Evolutionary conservation across 2,797 vertebrate species (phyloP), one percentile per base, ranked within the genome.

Genomic region (Sitta carolinensis): DNA sequence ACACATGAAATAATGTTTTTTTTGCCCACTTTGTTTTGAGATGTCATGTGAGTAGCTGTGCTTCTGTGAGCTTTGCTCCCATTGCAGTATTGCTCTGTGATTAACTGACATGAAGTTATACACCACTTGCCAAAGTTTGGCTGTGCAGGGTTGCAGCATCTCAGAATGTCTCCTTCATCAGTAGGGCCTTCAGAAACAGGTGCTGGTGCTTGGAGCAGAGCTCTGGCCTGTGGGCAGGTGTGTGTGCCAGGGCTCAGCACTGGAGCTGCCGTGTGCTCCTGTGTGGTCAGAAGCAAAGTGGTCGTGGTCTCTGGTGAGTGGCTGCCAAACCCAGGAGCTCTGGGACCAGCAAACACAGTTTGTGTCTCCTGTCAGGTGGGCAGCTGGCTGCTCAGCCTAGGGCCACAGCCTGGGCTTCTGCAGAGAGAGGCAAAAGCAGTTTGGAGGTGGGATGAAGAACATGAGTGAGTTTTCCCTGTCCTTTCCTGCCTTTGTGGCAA

Each of bases 341-440:
- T 34, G 20, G 58, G 62, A 78, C 10, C 45, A 57, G 55, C 32
- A 32, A 67, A 61, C 30, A 11, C 0, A 1, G 12, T 70, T 66
- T 61, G 42, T 83, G 36, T 57, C 45, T 77, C 8, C 1, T 69
- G 29, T 12, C 54, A 26, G 25, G 26, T 67, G 42, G 16, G 18
- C 16, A 23, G n/a, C 7, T 0, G 0, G 4, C 27, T 55, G 25
- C 5, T 57, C 19, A 47, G 57, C n/a, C 25, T 18, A 7, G 21
- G 4, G 68, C 1, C 1, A 8, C 5, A 2, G 3, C 27, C 85
- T 78, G 61, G 18, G 62, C 66, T 78, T 89, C 42, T 38, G 19
- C 34, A 15, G 50, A 0, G 50, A 0, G 2, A 84, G 47, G 80
- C 17, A 75, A 32, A 68, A 84, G 22, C 34, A 63, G 23, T 77